These are phyloP conservation scores for Platyrinchus mystaceus DNA, from an alignment of 2,797 vertebrate genomes.

Conservation along the genomic window DNA sequence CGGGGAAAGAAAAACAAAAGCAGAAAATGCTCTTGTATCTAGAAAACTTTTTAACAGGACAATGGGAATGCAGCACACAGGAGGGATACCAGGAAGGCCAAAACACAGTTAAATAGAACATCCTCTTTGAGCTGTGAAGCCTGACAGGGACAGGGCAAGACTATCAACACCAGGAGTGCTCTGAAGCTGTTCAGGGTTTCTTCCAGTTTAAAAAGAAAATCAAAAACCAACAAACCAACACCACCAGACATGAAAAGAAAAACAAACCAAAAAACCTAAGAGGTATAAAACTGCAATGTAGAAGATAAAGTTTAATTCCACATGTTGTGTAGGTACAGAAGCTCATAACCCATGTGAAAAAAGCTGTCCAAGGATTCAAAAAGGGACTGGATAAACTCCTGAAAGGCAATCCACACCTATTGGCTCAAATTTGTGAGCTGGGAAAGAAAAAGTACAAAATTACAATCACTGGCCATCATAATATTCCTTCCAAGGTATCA, in stretches of 20 bases:
- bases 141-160: background rate
- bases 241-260: too few species aligned
- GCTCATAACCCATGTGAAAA: background rate
- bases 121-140: background rate
- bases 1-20: background rate
- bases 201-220: background rate
- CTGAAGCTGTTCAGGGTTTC: background rate
- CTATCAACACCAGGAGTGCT: background rate
- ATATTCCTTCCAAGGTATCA: background rate
- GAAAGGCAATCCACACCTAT: background rate
- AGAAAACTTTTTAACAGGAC: background rate
- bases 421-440: background rate
- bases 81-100: background rate
- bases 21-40: background rate
- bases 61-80: background rate
- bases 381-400: background rate
- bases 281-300: background rate
- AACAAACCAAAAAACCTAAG: background rate
- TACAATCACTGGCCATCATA: background rate
- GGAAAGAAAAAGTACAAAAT: background rate
- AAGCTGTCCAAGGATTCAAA: background rate
- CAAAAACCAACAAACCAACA: background rate
- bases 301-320: background rate
- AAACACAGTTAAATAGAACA: background rate
- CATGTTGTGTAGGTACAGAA: background rate